phyloP scores from a whole-genome alignment of 35 echinoderm and acorn worm genomes.

The Patiria miniata region DNA sequence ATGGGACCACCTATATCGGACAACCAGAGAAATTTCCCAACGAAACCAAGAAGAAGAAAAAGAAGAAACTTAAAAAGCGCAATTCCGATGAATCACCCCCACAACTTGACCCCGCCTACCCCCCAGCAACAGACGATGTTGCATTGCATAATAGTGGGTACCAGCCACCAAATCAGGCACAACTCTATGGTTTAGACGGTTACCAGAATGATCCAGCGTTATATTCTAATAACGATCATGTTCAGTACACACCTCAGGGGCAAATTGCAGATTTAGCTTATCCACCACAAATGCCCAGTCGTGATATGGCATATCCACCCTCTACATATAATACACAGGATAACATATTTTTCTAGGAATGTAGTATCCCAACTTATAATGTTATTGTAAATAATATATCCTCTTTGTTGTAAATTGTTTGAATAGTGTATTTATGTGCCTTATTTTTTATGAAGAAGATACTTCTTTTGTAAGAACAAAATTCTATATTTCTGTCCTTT shows the following conservation, averaged over 20 bases:
- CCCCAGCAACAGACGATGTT: not conserved
- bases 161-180: no score
- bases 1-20: not conserved
- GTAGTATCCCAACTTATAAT: no score
- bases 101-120: not conserved
- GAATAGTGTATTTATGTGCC: no score
- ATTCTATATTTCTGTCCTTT: no score
- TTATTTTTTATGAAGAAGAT: no score
- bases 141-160: not conserved
- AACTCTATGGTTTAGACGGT: no score
- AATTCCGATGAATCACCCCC: not conserved
- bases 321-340: not conserved
- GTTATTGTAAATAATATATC: no score
- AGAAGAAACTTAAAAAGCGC: not conserved
- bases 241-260: not conserved
- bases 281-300: not conserved
- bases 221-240: not conserved
- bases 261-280: not conserved
- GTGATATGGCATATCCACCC: not conserved
- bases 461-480: no score
- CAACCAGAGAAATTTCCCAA: not conserved
- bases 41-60: conserved; percentile 10
- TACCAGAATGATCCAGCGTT: not conserved
- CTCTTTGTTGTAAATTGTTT: no score
- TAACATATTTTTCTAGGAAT: not conserved